These are phyloP conservation scores for Antrozous pallidus DNA, from an alignment of 2,797 vertebrate genomes.

Conservation along the genomic window DNA sequence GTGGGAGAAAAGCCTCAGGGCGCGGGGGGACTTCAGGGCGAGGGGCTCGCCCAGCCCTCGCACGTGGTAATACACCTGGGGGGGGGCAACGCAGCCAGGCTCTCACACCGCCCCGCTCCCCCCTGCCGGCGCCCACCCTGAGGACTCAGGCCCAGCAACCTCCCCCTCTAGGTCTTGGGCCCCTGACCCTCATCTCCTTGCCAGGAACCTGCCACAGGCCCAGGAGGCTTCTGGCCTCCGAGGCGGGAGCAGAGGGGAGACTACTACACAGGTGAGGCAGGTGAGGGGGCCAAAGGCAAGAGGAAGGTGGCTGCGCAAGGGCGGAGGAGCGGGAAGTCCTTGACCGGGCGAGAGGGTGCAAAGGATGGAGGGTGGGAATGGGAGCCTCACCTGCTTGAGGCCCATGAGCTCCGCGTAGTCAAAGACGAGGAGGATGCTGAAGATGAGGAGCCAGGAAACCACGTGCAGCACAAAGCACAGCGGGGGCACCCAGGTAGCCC, in stretches of 20 bases:
- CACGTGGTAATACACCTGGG: constrained; percentile 91
- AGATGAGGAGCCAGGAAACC: constrained; percentile 93
- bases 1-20: constrained; percentile 89
- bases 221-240: not conserved
- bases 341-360: not conserved
- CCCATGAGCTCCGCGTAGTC: constrained; percentile 93
- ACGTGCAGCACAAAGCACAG: constrained; percentile 91
- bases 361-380: not conserved
- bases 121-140: not conserved
- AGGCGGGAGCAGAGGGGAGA: not conserved
- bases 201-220: not conserved
- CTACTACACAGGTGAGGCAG: not conserved
- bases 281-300: not conserved
- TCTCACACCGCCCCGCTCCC: not conserved
- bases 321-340: not conserved
- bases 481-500: constrained; percentile 90
- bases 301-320: not conserved
- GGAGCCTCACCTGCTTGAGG: constrained; percentile 89
- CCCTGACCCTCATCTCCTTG: not conserved
- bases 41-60: constrained; percentile 89
- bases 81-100: not conserved
- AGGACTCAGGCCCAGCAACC: not conserved
- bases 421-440: constrained; percentile 92
- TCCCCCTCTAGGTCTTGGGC: not conserved
- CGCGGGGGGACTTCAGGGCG: constrained; percentile 84